These are phyloP conservation scores for Astreopora myriophthalma DNA, from an alignment of 64 coral and sea anemone species.

Conservation along the genomic window DNA sequence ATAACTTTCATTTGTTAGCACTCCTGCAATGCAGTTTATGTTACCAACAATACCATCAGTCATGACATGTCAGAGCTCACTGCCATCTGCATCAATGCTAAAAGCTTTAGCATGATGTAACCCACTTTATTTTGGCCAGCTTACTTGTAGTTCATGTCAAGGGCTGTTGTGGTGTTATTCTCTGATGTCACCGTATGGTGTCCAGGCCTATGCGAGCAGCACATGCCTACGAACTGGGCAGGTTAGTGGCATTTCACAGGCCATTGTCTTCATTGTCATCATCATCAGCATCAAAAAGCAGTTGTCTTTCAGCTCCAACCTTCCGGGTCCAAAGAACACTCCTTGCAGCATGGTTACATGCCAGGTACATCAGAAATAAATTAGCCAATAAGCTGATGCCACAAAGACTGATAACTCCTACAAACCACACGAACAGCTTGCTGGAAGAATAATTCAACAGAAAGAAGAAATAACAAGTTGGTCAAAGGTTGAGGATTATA, in stretches of 20 bases:
- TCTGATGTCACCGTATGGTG: neutral
- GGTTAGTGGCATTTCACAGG: neutral
- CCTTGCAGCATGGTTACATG: conserved; percentile 57
- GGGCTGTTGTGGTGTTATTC: too few species aligned
- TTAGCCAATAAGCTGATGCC: conserved; percentile 77
- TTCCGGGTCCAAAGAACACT: neutral
- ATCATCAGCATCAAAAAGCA: conserved; percentile 76
- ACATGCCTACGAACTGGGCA: neutral
- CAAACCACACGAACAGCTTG: conserved; percentile 81
- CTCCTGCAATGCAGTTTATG: too few species aligned
- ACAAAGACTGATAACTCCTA: conserved; percentile 79
- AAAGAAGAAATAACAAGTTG: neutral
- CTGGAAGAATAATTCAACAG: conserved; percentile 49
- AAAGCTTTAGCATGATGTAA: too few species aligned
- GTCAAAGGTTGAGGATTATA: too few species aligned
- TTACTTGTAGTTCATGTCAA: too few species aligned
- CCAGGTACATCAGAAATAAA: conserved; percentile 76
- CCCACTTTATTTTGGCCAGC: too few species aligned
- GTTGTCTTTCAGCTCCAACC: conserved; percentile 53
- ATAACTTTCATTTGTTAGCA: too few species aligned
- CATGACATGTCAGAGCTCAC: too few species aligned
- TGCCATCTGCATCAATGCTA: too few species aligned
- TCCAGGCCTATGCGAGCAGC: neutral
- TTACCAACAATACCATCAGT: too few species aligned
- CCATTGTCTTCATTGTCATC: conserved; percentile 24